Evolutionary conservation across 2,888 invertebrate species (phyloP).

Genomic region (Dorcus hopei): DNA sequence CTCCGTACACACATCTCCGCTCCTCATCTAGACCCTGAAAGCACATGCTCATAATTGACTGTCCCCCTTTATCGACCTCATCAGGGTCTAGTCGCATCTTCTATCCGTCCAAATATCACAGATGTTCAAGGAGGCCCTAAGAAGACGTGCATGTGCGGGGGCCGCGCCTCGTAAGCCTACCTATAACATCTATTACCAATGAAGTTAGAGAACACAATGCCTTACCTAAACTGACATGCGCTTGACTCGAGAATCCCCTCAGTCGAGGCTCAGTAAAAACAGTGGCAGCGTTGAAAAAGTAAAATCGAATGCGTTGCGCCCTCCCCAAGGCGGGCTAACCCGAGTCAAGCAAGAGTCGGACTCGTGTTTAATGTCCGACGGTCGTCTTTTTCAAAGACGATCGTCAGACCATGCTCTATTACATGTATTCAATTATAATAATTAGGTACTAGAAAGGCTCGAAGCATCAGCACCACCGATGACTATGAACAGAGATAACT

Average conservation of each 20-base stretch:
- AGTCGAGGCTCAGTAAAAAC: background rate
- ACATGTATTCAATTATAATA: constrained; percentile 18
- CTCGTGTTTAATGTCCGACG: constrained; percentile 12
- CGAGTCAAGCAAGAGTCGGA: constrained; percentile 11
- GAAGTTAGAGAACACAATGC: constrained; percentile 47
- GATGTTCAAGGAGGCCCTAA: background rate
- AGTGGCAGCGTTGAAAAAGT: background rate
- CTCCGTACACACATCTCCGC: background rate
- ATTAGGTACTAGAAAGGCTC: constrained; percentile 17
- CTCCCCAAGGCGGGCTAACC: background rate
- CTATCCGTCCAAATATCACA: constrained; percentile 3
- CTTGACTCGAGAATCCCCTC: constrained; percentile 4
- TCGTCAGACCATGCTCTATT: constrained; percentile 15
- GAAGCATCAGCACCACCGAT: background rate
- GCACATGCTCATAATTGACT: no score
- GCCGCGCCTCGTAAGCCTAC: constrained; percentile 34
- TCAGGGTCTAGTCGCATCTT: no score
- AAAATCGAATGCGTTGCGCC: background rate
- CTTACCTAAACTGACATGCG: constrained; percentile 33
- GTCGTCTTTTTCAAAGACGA: constrained; percentile 9
- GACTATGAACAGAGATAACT: background rate
- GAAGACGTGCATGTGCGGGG: background rate
- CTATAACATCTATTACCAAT: constrained; percentile 47
- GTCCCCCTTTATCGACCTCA: no score
- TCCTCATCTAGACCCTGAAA: background rate